Evolutionary conservation across 2,888 invertebrate genomes (phyloP).

Genomic region (Apamea anceps): DNA sequence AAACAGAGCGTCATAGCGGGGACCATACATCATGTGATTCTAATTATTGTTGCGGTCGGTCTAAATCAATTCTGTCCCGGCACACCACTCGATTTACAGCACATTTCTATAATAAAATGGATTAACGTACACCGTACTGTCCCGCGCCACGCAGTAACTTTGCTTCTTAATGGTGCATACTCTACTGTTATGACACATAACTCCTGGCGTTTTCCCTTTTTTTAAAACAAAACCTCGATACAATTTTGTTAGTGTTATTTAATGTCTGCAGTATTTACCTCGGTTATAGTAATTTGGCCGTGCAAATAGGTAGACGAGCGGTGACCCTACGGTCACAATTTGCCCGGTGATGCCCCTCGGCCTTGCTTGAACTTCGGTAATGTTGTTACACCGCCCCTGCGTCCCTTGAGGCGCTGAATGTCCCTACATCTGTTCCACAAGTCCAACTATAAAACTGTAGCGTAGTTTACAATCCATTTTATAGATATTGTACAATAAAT

Average conservation of each 20-base stretch:
- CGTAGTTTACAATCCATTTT: slow-evolving; percentile 84
- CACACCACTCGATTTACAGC: slow-evolving; percentile 77
- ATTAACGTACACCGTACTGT: slow-evolving; percentile 72
- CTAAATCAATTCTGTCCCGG: slow-evolving; percentile 83
- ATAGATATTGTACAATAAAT: slow-evolving; percentile 84
- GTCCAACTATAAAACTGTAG: slow-evolving; percentile 83
- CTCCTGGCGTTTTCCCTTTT: slow-evolving; percentile 71
- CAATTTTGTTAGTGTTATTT: slow-evolving; percentile 77
- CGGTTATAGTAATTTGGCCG: slow-evolving; percentile 81
- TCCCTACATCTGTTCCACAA: slow-evolving; percentile 86
- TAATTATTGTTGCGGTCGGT: slow-evolving; percentile 84
- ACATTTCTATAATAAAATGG: slow-evolving; percentile 82
- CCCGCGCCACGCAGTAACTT: slow-evolving; percentile 81
- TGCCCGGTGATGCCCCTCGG: slow-evolving; percentile 83
- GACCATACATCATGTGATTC: slow-evolving; percentile 77
- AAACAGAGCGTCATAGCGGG: slow-evolving; percentile 57
- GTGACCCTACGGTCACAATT: slow-evolving; percentile 87
- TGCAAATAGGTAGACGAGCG: slow-evolving; percentile 82
- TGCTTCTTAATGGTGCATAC: slow-evolving; percentile 81
- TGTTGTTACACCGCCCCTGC: slow-evolving; percentile 85
- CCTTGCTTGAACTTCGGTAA: slow-evolving; percentile 87
- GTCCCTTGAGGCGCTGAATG: slow-evolving; percentile 84
- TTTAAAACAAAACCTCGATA: slow-evolving; percentile 71
- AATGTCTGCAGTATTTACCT: slow-evolving; percentile 82
- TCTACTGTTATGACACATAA: slow-evolving; percentile 81